Evolutionary conservation across 1,140 invertebrate species (phyloP).

Genomic region (Drosophila orena): DNA sequence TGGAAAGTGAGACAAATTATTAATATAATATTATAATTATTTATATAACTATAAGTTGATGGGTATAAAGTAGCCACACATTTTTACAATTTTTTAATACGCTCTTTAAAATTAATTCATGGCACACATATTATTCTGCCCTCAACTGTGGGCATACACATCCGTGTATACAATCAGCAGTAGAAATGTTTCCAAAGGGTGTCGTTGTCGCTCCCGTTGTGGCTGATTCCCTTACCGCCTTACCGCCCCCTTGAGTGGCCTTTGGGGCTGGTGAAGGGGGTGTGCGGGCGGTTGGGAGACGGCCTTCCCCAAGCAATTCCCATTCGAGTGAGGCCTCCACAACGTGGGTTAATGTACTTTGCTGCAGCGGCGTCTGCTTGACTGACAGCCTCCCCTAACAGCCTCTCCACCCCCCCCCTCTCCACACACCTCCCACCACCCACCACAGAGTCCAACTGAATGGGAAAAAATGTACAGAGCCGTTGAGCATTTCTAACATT

Average conservation of each 20-base stretch:
- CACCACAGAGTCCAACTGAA: conserved; percentile 20
- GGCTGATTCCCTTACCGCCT: conserved; percentile 12
- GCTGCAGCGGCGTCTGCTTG: conserved; percentile 65
- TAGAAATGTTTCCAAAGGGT: conserved; percentile 55
- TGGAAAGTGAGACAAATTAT: background rate
- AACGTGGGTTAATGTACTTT: conserved; percentile 79
- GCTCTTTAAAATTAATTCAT: too few species aligned
- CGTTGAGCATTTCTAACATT: conserved; percentile 69
- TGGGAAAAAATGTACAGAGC: conserved; percentile 27
- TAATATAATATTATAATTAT: too few species aligned
- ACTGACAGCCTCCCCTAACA: conserved; percentile 52
- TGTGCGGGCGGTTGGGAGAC: conserved; percentile 7
- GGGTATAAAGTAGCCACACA: too few species aligned
- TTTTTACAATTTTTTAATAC: background rate
- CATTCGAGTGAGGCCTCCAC: conserved; percentile 40
- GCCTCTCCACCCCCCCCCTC: background rate
- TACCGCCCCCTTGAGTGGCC: conserved; percentile 26
- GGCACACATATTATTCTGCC: conserved; percentile 10
- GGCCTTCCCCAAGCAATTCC: conserved; percentile 52
- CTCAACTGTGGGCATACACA: conserved; percentile 17
- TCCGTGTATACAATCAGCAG: conserved; percentile 43
- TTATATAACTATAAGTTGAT: too few species aligned
- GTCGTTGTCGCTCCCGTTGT: conserved; percentile 50
- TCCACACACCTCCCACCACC: background rate
- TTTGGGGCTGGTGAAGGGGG: conserved; percentile 18